Percentiles rank a stretch among this genome's conserved stretches.
Conservation (phyloP, 2,797 vertebrate genomes). For the Oreonectes daqikongensis region DNA sequence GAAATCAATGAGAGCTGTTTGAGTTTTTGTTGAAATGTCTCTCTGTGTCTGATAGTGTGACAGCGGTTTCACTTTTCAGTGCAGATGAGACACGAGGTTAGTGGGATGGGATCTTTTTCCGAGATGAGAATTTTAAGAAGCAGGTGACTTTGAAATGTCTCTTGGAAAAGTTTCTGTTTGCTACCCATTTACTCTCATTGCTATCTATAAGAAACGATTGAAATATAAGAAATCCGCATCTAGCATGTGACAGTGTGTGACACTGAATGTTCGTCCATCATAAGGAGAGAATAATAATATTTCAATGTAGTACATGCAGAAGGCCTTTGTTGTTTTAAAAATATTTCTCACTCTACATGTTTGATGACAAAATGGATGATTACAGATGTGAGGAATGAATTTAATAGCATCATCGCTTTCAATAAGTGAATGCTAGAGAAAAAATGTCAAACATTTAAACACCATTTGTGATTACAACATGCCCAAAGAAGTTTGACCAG, state of each 20-base stretch:
- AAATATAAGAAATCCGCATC: too few species aligned
- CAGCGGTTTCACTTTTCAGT: too few species aligned
- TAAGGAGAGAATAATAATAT: background rate
- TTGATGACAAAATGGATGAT: background rate
- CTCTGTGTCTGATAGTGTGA: too few species aligned
- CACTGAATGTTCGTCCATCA: background rate
- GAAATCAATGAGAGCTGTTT: too few species aligned
- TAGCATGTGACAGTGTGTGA: too few species aligned
- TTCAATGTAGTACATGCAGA: background rate
- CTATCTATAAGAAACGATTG: background rate
- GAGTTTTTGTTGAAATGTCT: too few species aligned
- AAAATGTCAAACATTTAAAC: background rate
- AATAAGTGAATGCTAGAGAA: background rate
- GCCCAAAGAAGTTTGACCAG: constrained; percentile 34
- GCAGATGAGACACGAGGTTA: too few species aligned
- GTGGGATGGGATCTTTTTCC: background rate
- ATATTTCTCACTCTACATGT: background rate
- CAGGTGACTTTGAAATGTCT: too few species aligned
- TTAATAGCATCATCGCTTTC: background rate
- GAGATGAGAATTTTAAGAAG: background rate
- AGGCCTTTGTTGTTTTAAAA: background rate
- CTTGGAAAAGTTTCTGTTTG: too few species aligned
- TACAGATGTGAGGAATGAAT: background rate
- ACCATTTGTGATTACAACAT: constrained; percentile 49
- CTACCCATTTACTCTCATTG: background rate